A percentile compares a stretch with the other conserved stretches of the same genome.
Evolutionary conservation across 1,140 invertebrate species (phyloP).

Genomic region (Drosophila willistoni): DNA sequence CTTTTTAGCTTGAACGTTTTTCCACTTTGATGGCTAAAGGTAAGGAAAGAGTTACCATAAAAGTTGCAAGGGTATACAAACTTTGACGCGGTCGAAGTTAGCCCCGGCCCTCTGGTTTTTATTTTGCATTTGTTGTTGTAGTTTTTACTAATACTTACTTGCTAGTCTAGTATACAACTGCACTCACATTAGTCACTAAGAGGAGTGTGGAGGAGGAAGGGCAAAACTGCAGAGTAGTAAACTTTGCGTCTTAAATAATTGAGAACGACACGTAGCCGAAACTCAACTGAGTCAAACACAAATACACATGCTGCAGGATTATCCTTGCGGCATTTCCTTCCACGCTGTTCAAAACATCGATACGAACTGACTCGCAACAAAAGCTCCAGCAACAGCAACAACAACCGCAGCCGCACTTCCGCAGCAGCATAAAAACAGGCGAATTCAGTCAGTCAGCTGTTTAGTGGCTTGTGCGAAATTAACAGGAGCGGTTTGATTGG

Average conservation of each 20-base stretch:
- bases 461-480: neutral
- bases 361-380: slow-evolving; percentile 42
- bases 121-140: slow-evolving; percentile 48
- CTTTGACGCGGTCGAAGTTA: too few species aligned
- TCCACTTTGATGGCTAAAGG: too few species aligned
- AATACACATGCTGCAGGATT: neutral
- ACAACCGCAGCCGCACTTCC: neutral
- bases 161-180: slow-evolving; percentile 22
- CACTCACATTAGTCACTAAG: slow-evolving; percentile 29
- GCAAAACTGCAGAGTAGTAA: slow-evolving; percentile 52
- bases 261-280: slow-evolving; percentile 45
- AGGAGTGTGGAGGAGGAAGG: neutral
- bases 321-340: slow-evolving; percentile 64
- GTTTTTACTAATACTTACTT: neutral
- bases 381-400: slow-evolving; percentile 7
- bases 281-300: slow-evolving; percentile 22
- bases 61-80: too few species aligned
- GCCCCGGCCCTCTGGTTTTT: too few species aligned
- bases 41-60: too few species aligned
- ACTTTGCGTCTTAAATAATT: slow-evolving; percentile 68
- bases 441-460: slow-evolving; percentile 41
- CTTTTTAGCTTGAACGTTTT: too few species aligned
- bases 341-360: slow-evolving; percentile 38
- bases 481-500: neutral
- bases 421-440: slow-evolving; percentile 46